Evolutionary conservation across 2,888 invertebrate genomes (phyloP).

Genomic region (Drosophila neotestacea): DNA sequence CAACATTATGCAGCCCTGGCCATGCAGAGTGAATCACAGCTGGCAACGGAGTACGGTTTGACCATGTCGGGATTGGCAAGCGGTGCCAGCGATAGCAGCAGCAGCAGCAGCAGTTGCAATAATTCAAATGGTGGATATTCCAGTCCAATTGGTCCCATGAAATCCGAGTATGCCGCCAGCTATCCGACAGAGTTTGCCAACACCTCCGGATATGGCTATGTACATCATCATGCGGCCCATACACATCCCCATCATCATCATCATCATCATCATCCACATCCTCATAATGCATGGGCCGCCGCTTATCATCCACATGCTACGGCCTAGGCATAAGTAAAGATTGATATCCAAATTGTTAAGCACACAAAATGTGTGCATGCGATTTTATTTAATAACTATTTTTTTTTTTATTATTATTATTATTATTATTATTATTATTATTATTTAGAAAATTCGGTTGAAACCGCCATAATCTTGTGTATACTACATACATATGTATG

Average conservation of each 20-base stretch:
- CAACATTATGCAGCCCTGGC: slow-evolving; percentile 79
- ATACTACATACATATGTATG: slow-evolving; percentile 6
- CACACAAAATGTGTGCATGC: not conserved
- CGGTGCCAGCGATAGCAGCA: slow-evolving; percentile 58
- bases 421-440: too few species aligned
- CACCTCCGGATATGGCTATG: slow-evolving; percentile 62
- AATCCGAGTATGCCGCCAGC: slow-evolving; percentile 73
- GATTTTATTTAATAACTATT: slow-evolving; percentile 6
- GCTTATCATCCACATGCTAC: slow-evolving; percentile 81
- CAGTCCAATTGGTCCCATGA: slow-evolving; percentile 74
- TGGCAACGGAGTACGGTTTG: slow-evolving; percentile 80
- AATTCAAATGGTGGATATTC: slow-evolving; percentile 52
- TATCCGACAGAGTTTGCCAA: slow-evolving; percentile 74
- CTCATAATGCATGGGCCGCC: slow-evolving; percentile 79
- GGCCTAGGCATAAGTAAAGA: slow-evolving; percentile 33
- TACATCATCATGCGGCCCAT: slow-evolving; percentile 53
- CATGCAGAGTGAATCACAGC: slow-evolving; percentile 81
- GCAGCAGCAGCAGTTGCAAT: slow-evolving; percentile 33
- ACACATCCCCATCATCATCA: slow-evolving; percentile 52
- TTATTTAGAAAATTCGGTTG: slow-evolving; percentile 48
- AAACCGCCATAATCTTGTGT: slow-evolving; percentile 47
- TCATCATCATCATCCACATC: slow-evolving; percentile 15
- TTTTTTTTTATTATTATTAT: slow-evolving; percentile 6
- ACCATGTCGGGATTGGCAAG: slow-evolving; percentile 77
- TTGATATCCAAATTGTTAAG: slow-evolving; percentile 26